Evolutionary conservation across 2,113 vertebrate genomes (phyloP), one percentile per base, ranked within the genome.

Genomic region (Rhadina sibilatrix): DNA sequence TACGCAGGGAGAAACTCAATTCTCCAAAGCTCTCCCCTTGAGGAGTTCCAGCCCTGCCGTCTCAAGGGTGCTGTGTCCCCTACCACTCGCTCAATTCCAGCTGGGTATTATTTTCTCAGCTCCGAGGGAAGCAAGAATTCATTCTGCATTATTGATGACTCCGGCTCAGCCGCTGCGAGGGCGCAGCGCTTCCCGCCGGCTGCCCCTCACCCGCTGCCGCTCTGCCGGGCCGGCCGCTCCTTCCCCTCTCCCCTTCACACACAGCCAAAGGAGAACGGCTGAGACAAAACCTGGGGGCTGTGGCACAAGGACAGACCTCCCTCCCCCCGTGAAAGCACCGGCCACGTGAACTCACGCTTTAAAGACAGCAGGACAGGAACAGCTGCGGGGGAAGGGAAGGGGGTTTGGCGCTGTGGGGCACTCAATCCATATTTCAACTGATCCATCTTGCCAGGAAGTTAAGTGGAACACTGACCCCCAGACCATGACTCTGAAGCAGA

Each of bases 131-230:
- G 95, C 84, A 85, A 33, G 93, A 94, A 94, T 90, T 91, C 91
- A 80, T 77, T 31, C 63, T 97, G 90, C 94, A 96, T 95, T 95
- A 97, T 96, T 97, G 95, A 96, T 95, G 96, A 61, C 80, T 54
- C 3, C 2, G 56, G 40, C 80, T 87, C 77, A 28, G 90, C 25
- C 5, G 22, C 88, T 23, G 12, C 2, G 0, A 53, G 81, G 78
- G 63, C 5, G 85, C 66, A 31, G 59, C 5, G 54, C 75, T 85
- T 20, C 49, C 87, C 17, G 3, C 10, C 11, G 46, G 52, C 89
- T 52, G 91, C 63, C 89, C 25, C 83, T 91, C 91, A 64, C 3
- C 71, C 13, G 54, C 66, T 31, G 61, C 90, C 33, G 4, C 5
- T 5, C 42, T 11, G 72, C 63, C 0, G 49, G 61, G 83, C n/a